Percentiles rank a stretch among this genome's conserved stretches.
Conservation (phyloP, 2,888 invertebrate genomes). For the Acrocera orbiculus region DNA sequence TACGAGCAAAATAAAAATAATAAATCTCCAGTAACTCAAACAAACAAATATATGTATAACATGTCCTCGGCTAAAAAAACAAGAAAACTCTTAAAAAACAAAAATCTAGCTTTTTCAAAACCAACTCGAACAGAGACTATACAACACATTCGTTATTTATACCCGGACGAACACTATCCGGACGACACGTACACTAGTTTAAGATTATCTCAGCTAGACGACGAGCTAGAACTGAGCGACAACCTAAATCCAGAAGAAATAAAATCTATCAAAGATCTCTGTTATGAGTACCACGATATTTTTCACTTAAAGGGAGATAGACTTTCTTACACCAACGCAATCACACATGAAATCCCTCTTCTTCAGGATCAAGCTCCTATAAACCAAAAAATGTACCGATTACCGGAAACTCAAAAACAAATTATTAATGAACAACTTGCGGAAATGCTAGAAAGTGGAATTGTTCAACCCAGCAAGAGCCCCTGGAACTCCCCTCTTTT, state of each 20-base stretch:
- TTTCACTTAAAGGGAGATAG: constrained; percentile 4
- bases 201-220: too few relatives aligned
- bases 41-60: too few relatives aligned
- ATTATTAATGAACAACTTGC: background rate
- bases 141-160: too few relatives aligned
- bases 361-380: background rate
- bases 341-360: background rate
- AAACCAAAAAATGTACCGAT: constrained; percentile 2
- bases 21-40: too few relatives aligned
- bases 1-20: too few relatives aligned
- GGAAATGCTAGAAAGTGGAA: constrained; percentile 1
- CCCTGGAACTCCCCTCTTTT: constrained; percentile 1
- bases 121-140: too few relatives aligned
- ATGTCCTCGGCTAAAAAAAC: too few relatives aligned
- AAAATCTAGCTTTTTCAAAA: too few relatives aligned
- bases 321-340: constrained; percentile 1
- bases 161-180: too few relatives aligned
- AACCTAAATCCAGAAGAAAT: background rate
- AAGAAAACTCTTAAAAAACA: too few relatives aligned
- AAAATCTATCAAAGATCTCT: background rate
- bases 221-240: background rate
- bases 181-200: too few relatives aligned
- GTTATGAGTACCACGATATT: background rate
- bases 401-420: background rate
- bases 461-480: background rate